Conservation (phyloP, 2,797 vertebrate genomes). For the Melanotaenia trifasciata region DNA sequence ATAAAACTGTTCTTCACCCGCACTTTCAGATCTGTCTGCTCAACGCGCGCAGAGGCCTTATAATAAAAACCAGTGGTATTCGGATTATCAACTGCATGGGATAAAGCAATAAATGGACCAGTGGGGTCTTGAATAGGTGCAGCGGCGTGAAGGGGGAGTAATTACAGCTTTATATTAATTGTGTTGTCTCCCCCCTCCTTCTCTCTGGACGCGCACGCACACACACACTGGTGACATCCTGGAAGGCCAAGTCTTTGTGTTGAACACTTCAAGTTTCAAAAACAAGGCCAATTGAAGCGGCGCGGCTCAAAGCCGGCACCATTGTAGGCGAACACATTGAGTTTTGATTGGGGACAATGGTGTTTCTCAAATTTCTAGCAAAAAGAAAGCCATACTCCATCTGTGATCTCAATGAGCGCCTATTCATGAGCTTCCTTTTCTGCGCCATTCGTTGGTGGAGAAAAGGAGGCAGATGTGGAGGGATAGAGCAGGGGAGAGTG, state of each 20-base stretch:
- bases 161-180: slow-evolving; percentile 90
- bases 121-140: slow-evolving; percentile 83
- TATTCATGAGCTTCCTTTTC: slow-evolving; percentile 85
- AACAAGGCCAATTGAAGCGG: slow-evolving; percentile 95
- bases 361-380: slow-evolving; percentile 98
- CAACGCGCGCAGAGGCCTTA: slow-evolving; percentile 38
- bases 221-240: slow-evolving; percentile 90
- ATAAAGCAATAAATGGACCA: slow-evolving; percentile 86
- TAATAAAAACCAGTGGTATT: slow-evolving; percentile 77
- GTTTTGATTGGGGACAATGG: slow-evolving; percentile 98
- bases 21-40: slow-evolving; percentile 33
- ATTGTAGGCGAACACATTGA: slow-evolving; percentile 94
- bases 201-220: slow-evolving; percentile 33
- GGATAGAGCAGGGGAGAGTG: slow-evolving; percentile 83
- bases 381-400: slow-evolving; percentile 95
- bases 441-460: slow-evolving; percentile 81
- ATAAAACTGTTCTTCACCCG: slow-evolving; percentile 17
- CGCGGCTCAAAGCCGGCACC: slow-evolving; percentile 90
- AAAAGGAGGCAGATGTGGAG: slow-evolving; percentile 95
- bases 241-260: slow-evolving; percentile 90
- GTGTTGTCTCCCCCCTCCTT: slow-evolving; percentile 73
- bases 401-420: slow-evolving; percentile 96
- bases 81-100: slow-evolving; percentile 81
- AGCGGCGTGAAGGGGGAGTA: slow-evolving; percentile 85
- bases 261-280: slow-evolving; percentile 96